Base-by-base conservation (phyloP, 2,797 vertebrate species). In the Gymnodraco acuticeps region DNA sequence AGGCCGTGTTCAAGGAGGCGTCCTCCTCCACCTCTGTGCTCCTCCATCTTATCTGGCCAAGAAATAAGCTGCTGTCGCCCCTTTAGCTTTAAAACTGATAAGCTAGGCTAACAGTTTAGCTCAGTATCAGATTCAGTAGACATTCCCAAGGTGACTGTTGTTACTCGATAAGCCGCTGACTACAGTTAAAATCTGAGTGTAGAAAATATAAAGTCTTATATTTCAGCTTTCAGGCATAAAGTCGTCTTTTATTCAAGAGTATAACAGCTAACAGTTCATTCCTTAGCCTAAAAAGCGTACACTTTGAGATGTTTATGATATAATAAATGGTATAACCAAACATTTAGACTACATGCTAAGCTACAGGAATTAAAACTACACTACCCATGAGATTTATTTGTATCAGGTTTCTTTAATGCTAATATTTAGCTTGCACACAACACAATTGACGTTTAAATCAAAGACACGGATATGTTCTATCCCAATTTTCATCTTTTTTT, bases 21-120 rank as follows among this genome's bases (percentile, higher is more conserved):
- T 73, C 67, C 62, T 56, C 12, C 70, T 58, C 72, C 68, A 70
- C 71, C 79, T 70, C 73, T 33, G 43, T 1, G 8, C 41, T 61
- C 33, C 67, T 66, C 63, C 53, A 5, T 66, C 61, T 81, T 80
- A 82, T 82, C 83, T 50, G 50, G 16, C 4, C 27, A 1, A 38
- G 16, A n/a, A 62, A 45, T n/a, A 46, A 70, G 54, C 64, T 55
- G 66, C 67, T 16, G 50, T 59, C 43, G 17, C 48, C 48, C 56
- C 45, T 42, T 46, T 48, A 53, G 71, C 75, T 54, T 45, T 9
- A 8, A 33, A 31, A 58, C 56, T n/a, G 70, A 81, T 74, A 69
- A 75, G 54, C 38, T 80, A 64, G 15, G 54, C 67, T 69, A 69
- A 65, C 43, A 20, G 5, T 56, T 72, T 55, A 73, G 60, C 69